A percentile compares a stretch with the other conserved stretches of the same genome.
Evolutionary conservation across 2,113 vertebrate species (phyloP).

Genomic region (Numida meleagris): DNA sequence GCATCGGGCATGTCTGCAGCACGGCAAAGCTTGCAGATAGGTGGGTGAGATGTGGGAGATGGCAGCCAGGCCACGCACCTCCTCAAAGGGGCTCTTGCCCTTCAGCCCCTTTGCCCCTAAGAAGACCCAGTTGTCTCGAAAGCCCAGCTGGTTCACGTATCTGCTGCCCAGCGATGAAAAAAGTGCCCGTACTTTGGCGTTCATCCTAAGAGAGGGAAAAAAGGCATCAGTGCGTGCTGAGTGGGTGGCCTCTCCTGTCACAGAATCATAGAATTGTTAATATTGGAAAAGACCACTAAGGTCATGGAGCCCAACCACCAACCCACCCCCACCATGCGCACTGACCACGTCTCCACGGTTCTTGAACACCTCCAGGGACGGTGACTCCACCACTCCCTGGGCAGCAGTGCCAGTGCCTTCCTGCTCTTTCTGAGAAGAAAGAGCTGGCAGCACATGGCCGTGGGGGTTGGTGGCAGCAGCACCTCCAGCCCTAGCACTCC

Average conservation of each 20-base stretch:
- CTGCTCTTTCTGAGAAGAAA: no score
- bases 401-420: no score
- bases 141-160: constrained; percentile 71
- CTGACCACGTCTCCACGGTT: no score
- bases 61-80: constrained; percentile 68
- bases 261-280: no score
- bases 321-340: no score
- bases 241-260: not conserved
- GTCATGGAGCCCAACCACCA: no score
- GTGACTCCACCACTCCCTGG: no score
- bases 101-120: constrained; percentile 76
- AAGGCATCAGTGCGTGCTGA: not conserved
- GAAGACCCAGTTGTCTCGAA: constrained; percentile 90
- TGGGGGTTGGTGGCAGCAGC: not conserved
- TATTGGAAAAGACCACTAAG: no score
- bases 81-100: constrained; percentile 84
- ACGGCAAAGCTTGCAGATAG: not conserved
- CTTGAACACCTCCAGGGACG: no score
- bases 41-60: not conserved
- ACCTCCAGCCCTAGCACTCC: not conserved
- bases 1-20: not conserved
- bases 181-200: constrained; percentile 69
- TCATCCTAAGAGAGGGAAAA: constrained; percentile 79
- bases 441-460: not conserved
- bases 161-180: constrained; percentile 83